Conservation (phyloP, 1,140 invertebrate species). For the Pinna nobilis region DNA sequence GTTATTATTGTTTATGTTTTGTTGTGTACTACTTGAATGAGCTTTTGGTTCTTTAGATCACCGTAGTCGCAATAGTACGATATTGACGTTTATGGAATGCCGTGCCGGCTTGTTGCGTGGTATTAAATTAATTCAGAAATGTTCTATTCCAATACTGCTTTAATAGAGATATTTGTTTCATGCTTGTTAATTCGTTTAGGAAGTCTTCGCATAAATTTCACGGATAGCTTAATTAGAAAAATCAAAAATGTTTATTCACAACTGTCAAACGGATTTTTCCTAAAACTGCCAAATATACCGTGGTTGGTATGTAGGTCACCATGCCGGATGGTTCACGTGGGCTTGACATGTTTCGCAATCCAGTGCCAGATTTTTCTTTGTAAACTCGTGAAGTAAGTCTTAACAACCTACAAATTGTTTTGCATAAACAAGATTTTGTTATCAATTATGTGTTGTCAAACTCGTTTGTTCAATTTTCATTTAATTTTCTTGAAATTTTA, state of each 20-base stretch:
- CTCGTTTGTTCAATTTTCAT: neutral
- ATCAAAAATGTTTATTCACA: neutral
- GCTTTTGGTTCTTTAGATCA: neutral
- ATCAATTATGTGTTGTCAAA: neutral
- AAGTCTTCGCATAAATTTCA: neutral
- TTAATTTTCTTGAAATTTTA: neutral
- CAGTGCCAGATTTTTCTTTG: neutral
- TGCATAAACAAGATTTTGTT: neutral
- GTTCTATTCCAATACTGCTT: neutral
- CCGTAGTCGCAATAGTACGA: neutral
- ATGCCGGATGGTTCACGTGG: constrained; percentile 22
- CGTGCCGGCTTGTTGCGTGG: no score
- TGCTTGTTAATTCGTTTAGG: neutral
- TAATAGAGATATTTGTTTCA: no score
- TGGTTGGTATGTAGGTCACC: constrained; percentile 18
- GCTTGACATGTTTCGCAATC: neutral
- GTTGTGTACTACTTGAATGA: neutral
- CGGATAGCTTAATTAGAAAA: neutral
- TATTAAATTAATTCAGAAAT: neutral
- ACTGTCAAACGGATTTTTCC: constrained; percentile 1
- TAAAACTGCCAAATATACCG: constrained; percentile 1
- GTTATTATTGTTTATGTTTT: neutral
- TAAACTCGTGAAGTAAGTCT: neutral
- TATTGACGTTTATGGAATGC: neutral
- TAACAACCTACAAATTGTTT: neutral